Evolutionary conservation across 2,888 invertebrate species (phyloP).

Genomic region (Vesta saturnalis): DNA sequence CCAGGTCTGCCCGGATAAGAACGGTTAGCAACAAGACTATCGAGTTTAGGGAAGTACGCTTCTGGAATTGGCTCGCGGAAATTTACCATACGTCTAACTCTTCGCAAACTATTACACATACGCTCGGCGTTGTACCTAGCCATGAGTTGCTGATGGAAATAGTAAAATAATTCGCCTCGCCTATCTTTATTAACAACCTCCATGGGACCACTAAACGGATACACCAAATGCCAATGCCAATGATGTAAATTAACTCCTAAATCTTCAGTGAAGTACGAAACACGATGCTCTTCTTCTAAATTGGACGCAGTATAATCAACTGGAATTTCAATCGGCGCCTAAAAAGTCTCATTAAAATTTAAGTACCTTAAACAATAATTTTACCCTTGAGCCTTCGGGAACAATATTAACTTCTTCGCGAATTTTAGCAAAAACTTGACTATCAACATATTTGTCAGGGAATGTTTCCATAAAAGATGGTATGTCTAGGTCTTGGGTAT

Average conservation of each 20-base stretch:
- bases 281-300: constrained; percentile 78
- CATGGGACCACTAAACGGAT: constrained; percentile 75
- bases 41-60: constrained; percentile 84
- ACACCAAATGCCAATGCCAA: constrained; percentile 93
- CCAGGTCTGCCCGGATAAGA: constrained; percentile 76
- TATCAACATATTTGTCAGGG: constrained; percentile 85
- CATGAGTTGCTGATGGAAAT: constrained; percentile 78
- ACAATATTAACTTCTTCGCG: constrained; percentile 75
- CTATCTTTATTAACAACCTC: constrained; percentile 78
- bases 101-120: constrained; percentile 72
- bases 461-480: constrained; percentile 82
- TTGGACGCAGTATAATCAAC: constrained; percentile 79
- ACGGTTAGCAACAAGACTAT: constrained; percentile 76
- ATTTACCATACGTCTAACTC: constrained; percentile 70
- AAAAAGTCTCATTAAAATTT: constrained; percentile 35
- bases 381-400: constrained; percentile 70
- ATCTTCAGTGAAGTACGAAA: constrained; percentile 88
- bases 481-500: constrained; percentile 74
- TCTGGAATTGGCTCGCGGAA: constrained; percentile 74
- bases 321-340: constrained; percentile 76
- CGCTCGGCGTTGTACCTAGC: constrained; percentile 78
- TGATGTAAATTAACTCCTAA: constrained; percentile 87
- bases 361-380: constrained; percentile 38
- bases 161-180: constrained; percentile 82
- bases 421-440: constrained; percentile 74